phyloP scores from a whole-genome alignment of 1,140 invertebrate genomes.

The Lucilia sericata region DNA sequence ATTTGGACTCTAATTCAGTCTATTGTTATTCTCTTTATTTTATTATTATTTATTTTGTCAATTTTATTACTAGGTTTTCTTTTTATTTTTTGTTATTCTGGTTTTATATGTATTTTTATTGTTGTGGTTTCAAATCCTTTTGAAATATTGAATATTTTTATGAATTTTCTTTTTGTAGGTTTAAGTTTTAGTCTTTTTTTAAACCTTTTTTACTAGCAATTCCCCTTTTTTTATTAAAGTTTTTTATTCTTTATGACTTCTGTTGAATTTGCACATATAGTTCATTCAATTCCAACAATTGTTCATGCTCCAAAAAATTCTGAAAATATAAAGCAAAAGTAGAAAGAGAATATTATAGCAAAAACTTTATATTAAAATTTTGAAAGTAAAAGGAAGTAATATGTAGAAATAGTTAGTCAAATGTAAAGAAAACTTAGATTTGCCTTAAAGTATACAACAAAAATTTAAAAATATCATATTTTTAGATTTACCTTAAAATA shows the following conservation, averaged over 20 bases:
- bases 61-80: neutral
- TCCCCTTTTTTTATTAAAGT: conserved; percentile 23
- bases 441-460: too few species aligned
- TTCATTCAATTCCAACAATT: conserved; percentile 44
- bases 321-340: neutral
- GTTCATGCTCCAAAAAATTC: conserved; percentile 39
- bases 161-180: neutral
- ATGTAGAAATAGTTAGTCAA: too few species aligned
- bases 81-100: neutral
- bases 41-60: conserved; percentile 29
- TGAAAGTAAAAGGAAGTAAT: neutral
- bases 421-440: neutral
- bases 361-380: neutral
- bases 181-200: conserved; percentile 22
- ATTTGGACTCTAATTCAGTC: conserved; percentile 68
- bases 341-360: neutral
- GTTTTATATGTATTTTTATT: conserved; percentile 38
- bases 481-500: too few species aligned
- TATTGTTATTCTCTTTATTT: conserved; percentile 58
- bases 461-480: too few species aligned
- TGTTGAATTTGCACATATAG: conserved; percentile 5
- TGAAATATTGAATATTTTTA: conserved; percentile 42
- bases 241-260: neutral
- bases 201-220: conserved; percentile 37
- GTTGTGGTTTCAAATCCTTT: conserved; percentile 51